phyloP scores from a whole-genome alignment of 2,113 vertebrate species.

The Myodes glareolus region DNA sequence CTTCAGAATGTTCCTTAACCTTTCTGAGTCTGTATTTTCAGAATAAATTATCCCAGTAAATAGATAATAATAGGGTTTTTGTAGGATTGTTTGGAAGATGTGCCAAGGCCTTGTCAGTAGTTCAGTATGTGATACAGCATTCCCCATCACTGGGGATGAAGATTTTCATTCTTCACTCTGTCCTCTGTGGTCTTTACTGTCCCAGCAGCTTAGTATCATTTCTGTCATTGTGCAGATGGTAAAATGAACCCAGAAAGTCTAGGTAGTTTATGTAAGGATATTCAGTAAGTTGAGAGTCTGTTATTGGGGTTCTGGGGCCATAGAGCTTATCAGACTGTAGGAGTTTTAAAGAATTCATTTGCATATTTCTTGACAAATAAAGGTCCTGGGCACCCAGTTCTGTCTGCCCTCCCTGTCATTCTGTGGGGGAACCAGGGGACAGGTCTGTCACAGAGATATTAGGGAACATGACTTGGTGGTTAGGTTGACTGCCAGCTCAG shows the following conservation, averaged over 20 bases:
- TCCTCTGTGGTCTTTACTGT: background rate
- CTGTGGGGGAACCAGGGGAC: background rate
- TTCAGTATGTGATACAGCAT: background rate
- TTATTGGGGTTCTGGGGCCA: background rate
- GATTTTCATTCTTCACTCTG: background rate
- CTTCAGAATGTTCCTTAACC: background rate
- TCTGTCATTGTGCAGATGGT: background rate
- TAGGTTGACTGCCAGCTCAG: slow-evolving; percentile 6
- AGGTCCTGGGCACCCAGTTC: background rate
- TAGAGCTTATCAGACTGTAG: rapidly evolving
- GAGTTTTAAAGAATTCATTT: background rate
- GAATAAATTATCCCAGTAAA: background rate
- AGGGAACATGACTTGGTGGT: background rate
- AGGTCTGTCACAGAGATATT: background rate
- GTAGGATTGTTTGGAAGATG: background rate
- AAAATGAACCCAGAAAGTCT: background rate
- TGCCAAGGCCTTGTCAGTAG: background rate
- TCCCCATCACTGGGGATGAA: background rate
- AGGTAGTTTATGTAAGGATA: background rate
- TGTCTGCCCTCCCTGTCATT: rapidly evolving
- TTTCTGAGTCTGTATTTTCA: background rate
- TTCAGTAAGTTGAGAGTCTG: background rate
- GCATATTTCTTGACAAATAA: background rate
- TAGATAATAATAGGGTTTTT: background rate
- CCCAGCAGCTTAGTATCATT: background rate